Evolutionary conservation across 1,140 invertebrate genomes (phyloP).

Genomic region (Camponotus vicinus): DNA sequence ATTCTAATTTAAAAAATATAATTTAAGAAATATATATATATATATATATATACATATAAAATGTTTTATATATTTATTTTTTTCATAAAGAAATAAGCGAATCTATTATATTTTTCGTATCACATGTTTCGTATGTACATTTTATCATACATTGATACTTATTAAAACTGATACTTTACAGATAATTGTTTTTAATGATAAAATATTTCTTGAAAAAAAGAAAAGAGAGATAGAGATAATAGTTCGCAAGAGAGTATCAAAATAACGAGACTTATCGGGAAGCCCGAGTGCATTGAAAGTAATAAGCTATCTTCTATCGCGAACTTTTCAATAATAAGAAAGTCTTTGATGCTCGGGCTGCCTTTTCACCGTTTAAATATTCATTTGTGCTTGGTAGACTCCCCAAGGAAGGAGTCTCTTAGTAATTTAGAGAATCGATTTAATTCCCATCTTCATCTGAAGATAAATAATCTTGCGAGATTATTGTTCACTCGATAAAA

Average conservation of each 20-base stretch:
- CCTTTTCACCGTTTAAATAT: conserved; percentile 44
- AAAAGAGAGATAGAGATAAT: no score
- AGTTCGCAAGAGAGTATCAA: conserved; percentile 1
- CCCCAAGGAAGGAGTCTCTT: neutral
- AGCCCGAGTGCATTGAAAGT: conserved; percentile 29
- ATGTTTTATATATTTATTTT: neutral
- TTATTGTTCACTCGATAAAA: conserved; percentile 52
- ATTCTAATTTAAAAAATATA: neutral
- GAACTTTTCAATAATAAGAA: conserved; percentile 53
- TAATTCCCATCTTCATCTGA: conserved; percentile 42
- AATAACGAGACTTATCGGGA: conserved; percentile 40
- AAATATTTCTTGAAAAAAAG: neutral
- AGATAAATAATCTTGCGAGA: conserved; percentile 52
- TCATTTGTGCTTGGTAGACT: conserved; percentile 17
- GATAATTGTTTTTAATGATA: conserved; percentile 10
- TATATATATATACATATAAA: neutral
- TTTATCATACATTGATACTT: neutral
- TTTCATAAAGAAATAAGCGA: neutral
- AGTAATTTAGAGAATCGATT: conserved; percentile 58
- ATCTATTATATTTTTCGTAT: neutral
- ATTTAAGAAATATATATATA: neutral
- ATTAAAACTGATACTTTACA: neutral
- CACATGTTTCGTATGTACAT: neutral
- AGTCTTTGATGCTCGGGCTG: conserved; percentile 30
- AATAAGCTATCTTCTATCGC: conserved; percentile 57